Base-by-base conservation (phyloP, 2,888 invertebrate genomes). In the Cantharis rufa region DNA sequence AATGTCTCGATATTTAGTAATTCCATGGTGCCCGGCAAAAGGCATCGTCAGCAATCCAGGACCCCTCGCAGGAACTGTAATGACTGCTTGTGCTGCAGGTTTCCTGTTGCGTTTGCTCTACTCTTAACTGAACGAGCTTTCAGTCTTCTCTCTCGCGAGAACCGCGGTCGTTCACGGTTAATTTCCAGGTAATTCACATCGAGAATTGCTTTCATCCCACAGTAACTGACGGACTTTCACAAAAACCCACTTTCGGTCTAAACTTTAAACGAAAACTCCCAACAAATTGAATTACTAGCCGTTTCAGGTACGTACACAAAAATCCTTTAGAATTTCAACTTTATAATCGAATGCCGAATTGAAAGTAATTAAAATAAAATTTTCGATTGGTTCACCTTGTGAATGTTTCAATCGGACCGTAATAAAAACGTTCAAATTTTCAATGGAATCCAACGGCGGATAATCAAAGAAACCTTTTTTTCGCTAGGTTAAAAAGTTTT, bases 171-270 rank as follows among this genome's bases (percentile, higher is more conserved):
- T 86, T 86, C 86, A 85, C 85, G 85, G 84, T 85, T 86, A 86
- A 86, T 86, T 86, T 86, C 84, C 86, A 86, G 86, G 86, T 86
- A 86, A 86, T 86, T 85, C 85, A 82, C 84, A 85, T 84, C 82
- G 84, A 83, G 84, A 85, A 85, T 84, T 83, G 83, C 84, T 84
- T 84, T 82, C 82, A 82, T 82, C 82, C 81, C 77, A 78, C 82
- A 71, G 76, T 71, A 73, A 79, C 78, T 79, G 73, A 74, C 75
- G 78, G 76, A 78, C 80, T 81, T 82, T 79, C 78, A 80, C 80
- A 82, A 83, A 82, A 82, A 81, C 81, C 80, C 80, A 79, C 81
- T 81, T 82, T 81, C 79, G 81, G 79, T 76, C 80, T 80, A 81
- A 82, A 82, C 80, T 81, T 80, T 79, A 76, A 80, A 81, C 78